Base-by-base conservation (phyloP, 2,888 invertebrate genomes). In the Ceriagrion tenellum region DNA sequence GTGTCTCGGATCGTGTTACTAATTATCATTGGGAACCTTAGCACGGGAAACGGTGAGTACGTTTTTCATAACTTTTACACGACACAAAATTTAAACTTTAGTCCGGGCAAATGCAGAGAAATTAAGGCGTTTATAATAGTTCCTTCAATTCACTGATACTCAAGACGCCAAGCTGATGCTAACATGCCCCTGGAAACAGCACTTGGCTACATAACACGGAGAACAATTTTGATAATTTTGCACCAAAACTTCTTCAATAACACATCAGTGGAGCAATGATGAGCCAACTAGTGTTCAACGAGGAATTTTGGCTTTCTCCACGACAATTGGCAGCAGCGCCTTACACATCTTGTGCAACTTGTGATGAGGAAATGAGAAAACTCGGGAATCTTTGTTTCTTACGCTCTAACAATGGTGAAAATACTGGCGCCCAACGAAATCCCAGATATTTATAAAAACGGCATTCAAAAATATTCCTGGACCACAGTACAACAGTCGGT, bases 11-110 rank as follows among this genome's bases (percentile, higher is more conserved):
- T 93, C 26, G 93, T 93, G 93, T 74, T 93, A 8, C 69, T 93
- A 1, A 47, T 93, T 0, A 26, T 74, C 47, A 35, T 93, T 13
- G 47, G 93, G 1, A n/a, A 69, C n/a, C 69, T 93, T 35, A 3
- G 69, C n/a, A 55, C 26, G 26, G 74, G 69, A n/a, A 40, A 93
- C 69, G 93, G 93, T 93, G n/a, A 93, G 93, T 30, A 35, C 35
- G 26, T 18, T 0, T 59, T 35, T n/a, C n/a, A n/a, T n/a, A 13
- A 81, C 35, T 3, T 81, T 81, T 16, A 16, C 18, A 35, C 35
- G 13, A 35, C 35, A 35, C 12, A 4, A 81, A 12, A 35, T 35
- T 2, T 81, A 30, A 81, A 12, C 16, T 35, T 13, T 35, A 18
- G 0, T 23, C 30, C 3, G 30, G 12, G 30, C 10, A 18, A 81